Base-by-base conservation (phyloP, 1,140 invertebrate genomes). In the Hycleus phaleratus region DNA sequence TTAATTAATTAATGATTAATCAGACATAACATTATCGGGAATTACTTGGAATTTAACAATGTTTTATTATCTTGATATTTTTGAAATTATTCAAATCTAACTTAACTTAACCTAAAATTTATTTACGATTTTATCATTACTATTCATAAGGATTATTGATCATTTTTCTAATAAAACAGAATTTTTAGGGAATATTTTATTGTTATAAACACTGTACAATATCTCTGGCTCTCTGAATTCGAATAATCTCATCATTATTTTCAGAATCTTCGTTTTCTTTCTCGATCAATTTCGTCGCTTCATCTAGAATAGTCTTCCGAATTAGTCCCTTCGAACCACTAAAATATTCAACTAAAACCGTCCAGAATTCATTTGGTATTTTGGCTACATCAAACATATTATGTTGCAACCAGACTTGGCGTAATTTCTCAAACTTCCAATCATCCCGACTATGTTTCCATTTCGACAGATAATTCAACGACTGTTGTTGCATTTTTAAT, bases 381-480 rank as follows among this genome's bases (percentile, higher is more conserved):
- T 79, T 76, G 4, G 73, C 65, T 43, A 77, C 65, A 62, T 84
- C 79, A 46, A 87, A 80, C 61, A 86, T 79, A 65, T 86, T 80
- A 61, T 86, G 82, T 42, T 82, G 80, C 18, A 90, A 72, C 79
- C 85, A 88, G n/a, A 84, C 79, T 73, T 89, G 87, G 55, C 80
- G 82, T 1, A 84, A 64, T 71, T 88, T 90, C 68, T 85, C 85
- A 70, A 88, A 90, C 69, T 87, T 89, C 87, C 87, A 90, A 64
- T 86, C 79, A 49, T 73, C 74, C 53, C 74, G 77, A 49, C 81
- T 75, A 66, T 86, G 76, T 72, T 87, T 85, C 87, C 87, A 90
- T 69, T 85, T 81, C 4, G 76, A 76, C 4, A 84, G 65, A 66
- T 84, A 84, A 60, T 76, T 81, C 26, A 81, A 71, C 43, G 74